Percentiles rank a stretch among this genome's conserved stretches.
These are phyloP conservation scores for Bugulina stolonifera DNA, from an alignment of 2,888 invertebrate genomes.

Conservation along the genomic window DNA sequence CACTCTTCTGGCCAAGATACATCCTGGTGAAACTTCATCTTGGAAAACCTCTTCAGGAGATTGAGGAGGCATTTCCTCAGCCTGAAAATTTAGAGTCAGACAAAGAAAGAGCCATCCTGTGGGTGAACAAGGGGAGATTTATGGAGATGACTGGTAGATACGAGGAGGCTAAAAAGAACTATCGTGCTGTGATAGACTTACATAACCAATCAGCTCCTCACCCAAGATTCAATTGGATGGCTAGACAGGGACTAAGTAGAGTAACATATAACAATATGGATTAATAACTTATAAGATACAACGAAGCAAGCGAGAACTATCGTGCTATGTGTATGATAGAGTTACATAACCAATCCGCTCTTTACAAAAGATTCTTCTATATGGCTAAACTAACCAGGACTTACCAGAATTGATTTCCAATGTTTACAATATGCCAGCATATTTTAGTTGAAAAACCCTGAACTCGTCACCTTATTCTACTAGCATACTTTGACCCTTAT, in stretches of 20 bases:
- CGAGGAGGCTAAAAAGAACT: neutral
- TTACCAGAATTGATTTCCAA: no score
- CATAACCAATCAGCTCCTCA: neutral
- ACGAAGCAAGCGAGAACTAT: no score
- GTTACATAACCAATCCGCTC: no score
- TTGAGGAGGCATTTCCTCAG: neutral
- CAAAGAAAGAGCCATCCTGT: neutral
- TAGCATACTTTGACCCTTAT: no score
- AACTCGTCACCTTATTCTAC: no score
- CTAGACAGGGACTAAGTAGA: neutral
- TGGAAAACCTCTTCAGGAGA: neutral
- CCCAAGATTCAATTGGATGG: neutral
- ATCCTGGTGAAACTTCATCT: neutral
- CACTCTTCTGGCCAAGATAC: neutral
- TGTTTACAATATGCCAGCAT: no score
- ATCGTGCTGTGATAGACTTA: neutral
- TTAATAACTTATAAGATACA: no score
- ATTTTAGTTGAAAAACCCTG: no score
- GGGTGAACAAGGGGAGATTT: neutral
- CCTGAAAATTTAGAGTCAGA: neutral
- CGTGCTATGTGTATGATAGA: no score
- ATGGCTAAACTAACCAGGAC: no score
- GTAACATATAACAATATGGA: no score
- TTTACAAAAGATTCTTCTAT: no score
- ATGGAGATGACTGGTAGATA: neutral